Base-by-base conservation (phyloP, 2,888 invertebrate species). In the Baccha elongata region DNA sequence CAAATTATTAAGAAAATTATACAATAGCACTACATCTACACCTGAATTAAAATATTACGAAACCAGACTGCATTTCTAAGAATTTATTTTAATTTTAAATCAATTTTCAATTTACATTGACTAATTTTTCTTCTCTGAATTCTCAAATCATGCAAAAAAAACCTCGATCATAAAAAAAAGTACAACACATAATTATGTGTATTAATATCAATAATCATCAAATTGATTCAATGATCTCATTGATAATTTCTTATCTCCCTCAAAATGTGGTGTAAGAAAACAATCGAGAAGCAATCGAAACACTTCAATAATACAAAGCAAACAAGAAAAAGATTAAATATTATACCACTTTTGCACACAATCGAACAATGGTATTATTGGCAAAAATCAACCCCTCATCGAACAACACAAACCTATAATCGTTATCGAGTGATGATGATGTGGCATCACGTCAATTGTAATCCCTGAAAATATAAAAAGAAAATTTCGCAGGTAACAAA, bases 371-470 rank as follows among this genome's bases (percentile, higher is more conserved):
- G 11, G 46, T 13, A 35, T 55, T 42, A 73, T 83, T 83, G 72
- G 19, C 68, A 73, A 72, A 76, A 83, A 40, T 35, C 55, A 78
- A 55, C 83, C 83, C 83, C 19, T 60, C 42, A n/a, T 48, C 23
- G 6, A 13, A 23, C 29, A 10, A 11, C n/a, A 60, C 1, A 32
- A 13, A 13, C 19, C 52, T 50, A 76, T 40, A 44, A 60, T 44
- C 8, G 29, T 83, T 68, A 78, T 68, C 64, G 68, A 72, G 67
- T 62, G 81, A 68, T 67, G 71, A 81, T 67, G 50, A 19, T 3
- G 23, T 44, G 83, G 83, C 83, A 73, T 23, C 83, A 83, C 64
- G 78, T 83, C 83, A 40, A 52, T 78, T 78, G 83, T 83, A 67
- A 58, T 60, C 58, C 37, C 44, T 0, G 32, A 62, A 74, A 46